A percentile compares a stretch with the other conserved stretches of the same genome.
phyloP scores from a whole-genome alignment of 1,140 invertebrate genomes.

The Teleogryllus occipitalis region DNA sequence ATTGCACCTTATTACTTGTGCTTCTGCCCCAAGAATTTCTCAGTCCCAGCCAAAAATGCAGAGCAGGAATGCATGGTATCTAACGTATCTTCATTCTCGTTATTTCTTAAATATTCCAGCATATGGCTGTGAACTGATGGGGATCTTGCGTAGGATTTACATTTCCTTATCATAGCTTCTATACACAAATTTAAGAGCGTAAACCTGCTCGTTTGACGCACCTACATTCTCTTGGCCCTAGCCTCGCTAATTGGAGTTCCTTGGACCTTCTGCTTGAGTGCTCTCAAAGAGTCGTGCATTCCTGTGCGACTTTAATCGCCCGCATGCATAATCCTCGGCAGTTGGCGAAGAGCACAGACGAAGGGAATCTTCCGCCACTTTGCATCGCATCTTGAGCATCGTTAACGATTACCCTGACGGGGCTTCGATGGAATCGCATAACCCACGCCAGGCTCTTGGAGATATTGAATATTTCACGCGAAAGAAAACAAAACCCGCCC shows the following conservation, averaged over 20 bases:
- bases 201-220: not conserved
- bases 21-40: not conserved
- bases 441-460: too few species aligned
- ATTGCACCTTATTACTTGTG: not conserved
- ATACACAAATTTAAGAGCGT: not conserved
- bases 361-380: not conserved
- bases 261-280: not conserved
- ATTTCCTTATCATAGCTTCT: not conserved
- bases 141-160: not conserved
- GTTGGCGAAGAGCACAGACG: too few species aligned
- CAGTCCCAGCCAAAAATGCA: too few species aligned
- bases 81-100: not conserved
- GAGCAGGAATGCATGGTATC: not conserved
- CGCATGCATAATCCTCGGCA: too few species aligned
- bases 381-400: not conserved
- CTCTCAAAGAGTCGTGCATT: not conserved
- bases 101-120: not conserved
- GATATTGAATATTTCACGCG: too few species aligned
- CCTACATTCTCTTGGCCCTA: not conserved
- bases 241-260: not conserved
- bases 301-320: too few species aligned
- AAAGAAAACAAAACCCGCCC: too few species aligned
- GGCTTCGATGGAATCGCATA: too few species aligned
- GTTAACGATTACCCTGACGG: too few species aligned
- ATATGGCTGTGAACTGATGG: not conserved